These are phyloP conservation scores for Drosophila nebulosa DNA, from an alignment of 1,140 invertebrate genomes.

Conservation along the genomic window DNA sequence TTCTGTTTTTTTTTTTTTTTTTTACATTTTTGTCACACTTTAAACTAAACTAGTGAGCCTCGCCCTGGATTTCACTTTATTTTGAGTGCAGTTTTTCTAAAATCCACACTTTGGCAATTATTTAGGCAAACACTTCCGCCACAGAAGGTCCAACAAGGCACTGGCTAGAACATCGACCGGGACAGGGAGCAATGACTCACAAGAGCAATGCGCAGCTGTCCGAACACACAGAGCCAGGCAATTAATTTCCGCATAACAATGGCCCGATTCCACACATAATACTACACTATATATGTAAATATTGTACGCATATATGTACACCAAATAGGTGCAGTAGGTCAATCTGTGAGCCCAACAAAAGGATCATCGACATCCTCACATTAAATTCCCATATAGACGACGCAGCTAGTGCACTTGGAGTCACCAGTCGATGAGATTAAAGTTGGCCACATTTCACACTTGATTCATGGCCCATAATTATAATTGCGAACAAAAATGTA, in stretches of 20 bases:
- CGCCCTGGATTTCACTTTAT: background rate
- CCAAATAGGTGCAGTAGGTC: conserved; percentile 26
- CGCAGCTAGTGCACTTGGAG: background rate
- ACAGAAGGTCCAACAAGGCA: conserved; percentile 57
- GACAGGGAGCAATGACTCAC: conserved; percentile 12
- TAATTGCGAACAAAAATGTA: background rate
- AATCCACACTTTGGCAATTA: conserved; percentile 9
- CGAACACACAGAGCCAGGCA: conserved; percentile 61
- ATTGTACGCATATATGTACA: conserved; percentile 12
- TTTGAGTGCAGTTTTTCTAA: background rate
- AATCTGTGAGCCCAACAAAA: conserved; percentile 21
- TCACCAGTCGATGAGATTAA: background rate
- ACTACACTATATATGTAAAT: conserved; percentile 18
- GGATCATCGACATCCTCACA: background rate
- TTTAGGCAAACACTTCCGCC: conserved; percentile 53
- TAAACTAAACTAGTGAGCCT: no score
- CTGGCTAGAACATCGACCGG: conserved; percentile 7
- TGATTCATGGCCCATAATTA: background rate
- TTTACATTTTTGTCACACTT: background rate
- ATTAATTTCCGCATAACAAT: conserved; percentile 72
- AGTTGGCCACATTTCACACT: background rate
- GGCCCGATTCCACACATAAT: conserved; percentile 23
- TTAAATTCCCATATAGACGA: background rate
- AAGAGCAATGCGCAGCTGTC: conserved; percentile 52
- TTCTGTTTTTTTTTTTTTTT: no score